These are phyloP conservation scores for Drosophila navojoa DNA, from an alignment of 1,140 invertebrate genomes.

Conservation along the genomic window DNA sequence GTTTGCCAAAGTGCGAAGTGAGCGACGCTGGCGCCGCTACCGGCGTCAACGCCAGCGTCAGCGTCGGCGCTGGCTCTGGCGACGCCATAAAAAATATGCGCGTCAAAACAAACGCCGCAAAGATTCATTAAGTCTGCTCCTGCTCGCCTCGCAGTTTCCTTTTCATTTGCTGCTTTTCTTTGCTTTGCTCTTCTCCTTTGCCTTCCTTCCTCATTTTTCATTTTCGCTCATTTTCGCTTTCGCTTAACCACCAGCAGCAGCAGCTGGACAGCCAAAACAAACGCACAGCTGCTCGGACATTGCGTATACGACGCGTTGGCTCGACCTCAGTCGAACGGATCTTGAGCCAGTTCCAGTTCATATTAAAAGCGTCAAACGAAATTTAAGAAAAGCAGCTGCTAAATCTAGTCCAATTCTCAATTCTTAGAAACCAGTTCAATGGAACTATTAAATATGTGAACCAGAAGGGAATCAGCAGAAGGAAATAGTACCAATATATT, in stretches of 20 bases:
- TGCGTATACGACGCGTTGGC: conserved; percentile 37
- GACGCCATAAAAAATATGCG: conserved; percentile 51
- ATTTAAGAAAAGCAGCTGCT: no score
- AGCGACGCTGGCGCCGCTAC: conserved; percentile 17
- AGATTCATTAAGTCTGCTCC: conserved; percentile 72
- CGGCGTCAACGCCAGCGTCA: neutral
- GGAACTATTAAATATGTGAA: no score
- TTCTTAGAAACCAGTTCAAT: no score
- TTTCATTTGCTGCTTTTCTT: conserved; percentile 13
- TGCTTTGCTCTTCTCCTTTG: conserved; percentile 2
- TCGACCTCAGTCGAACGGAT: neutral
- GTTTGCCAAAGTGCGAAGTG: conserved; percentile 75
- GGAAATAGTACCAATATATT: no score
- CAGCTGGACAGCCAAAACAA: conserved; percentile 11
- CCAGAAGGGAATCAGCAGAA: no score
- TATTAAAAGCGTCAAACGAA: no score
- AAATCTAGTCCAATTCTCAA: no score
- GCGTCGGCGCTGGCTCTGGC: neutral
- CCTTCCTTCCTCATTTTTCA: neutral
- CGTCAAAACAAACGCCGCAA: conserved; percentile 60
- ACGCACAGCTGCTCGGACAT: conserved; percentile 7
- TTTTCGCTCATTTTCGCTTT: conserved; percentile 13
- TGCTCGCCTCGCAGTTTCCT: conserved; percentile 43
- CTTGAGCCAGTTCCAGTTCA: neutral
- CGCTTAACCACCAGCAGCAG: neutral